Conservation (phyloP, 2,797 vertebrate genomes). For the Emydoidea blandingii region DNA sequence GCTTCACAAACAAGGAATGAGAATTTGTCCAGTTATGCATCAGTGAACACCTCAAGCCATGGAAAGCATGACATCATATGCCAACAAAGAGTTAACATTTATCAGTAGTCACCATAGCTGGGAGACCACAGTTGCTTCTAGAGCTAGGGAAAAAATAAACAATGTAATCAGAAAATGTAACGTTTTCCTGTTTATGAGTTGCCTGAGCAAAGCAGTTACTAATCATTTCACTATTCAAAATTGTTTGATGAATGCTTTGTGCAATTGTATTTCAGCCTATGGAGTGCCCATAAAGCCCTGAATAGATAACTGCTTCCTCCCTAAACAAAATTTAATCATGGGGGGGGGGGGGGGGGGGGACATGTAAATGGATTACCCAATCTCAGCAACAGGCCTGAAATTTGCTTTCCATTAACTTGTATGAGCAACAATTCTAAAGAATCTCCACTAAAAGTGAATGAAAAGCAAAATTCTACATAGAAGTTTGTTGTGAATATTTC, state of each 20-base stretch:
- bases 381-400: neutral
- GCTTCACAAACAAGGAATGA: neutral
- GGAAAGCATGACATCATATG: rapidly evolving
- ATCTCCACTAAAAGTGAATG: too few relatives aligned
- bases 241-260: neutral
- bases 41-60: neutral
- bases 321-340: neutral
- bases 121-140: neutral
- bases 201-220: too few relatives aligned
- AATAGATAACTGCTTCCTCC: neutral
- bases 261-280: slow-evolving; percentile 3
- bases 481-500: neutral
- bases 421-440: neutral
- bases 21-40: neutral
- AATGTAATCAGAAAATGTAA: neutral
- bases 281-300: neutral
- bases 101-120: neutral
- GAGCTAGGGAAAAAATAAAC: neutral
- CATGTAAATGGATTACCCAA: neutral
- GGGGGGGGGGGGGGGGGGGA: neutral
- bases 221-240: neutral
- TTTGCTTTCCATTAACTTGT: neutral
- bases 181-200: neutral
- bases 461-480: neutral
- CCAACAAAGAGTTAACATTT: neutral